Evolutionary conservation across 2,888 invertebrate species (phyloP), one percentile per base, ranked within the genome.

Genomic region (Lasius fuliginosus): DNA sequence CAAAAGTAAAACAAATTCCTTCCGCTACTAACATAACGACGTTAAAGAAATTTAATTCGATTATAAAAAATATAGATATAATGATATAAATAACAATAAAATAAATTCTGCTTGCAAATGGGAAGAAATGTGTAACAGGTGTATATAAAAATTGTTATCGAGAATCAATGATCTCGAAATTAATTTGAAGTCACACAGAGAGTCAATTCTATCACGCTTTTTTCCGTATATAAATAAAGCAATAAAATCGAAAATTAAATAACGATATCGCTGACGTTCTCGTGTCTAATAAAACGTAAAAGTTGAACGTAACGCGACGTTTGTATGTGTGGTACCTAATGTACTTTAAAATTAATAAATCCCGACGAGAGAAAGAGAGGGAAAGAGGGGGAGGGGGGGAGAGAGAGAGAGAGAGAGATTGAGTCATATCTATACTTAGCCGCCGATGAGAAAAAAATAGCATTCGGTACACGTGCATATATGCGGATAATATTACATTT

Each of bases 371-470:
- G 18, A 49, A 49, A 49, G 49, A 49, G 18, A 18, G 46, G n/a
- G n/a, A 40, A 9, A 40, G 3, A 42, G 42, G 12, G 11, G 2
- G 11, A 69, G 58, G 23, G 23, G 0, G 23, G 23, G 23, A 23
- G n/a, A n/a, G 42, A 12, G 40, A 40, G 40, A 40, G 3, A 42
- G 42, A 42, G 11, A 15, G 15, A 71, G 60, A 46, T 60, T 71
- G 46, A 33, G 23, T 71, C 27, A 33, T 5, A n/a, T 81, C 36
- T 81, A 73, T 60, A 73, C 18, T 73, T 73, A 81, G 60, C 27
- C 18, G 18, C 3, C 18, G 79, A 56, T 27, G 60, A 46, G 46
- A 46, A 60, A 81, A 73, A 81, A 81, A 81, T 81, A 81, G 73
- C 73, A 79, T 71, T 79, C 42, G 33, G 46, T 79, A 60, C 73